These are phyloP conservation scores for Tetramorium alpestre DNA, from an alignment of 1,140 invertebrate genomes.

Conservation along the genomic window DNA sequence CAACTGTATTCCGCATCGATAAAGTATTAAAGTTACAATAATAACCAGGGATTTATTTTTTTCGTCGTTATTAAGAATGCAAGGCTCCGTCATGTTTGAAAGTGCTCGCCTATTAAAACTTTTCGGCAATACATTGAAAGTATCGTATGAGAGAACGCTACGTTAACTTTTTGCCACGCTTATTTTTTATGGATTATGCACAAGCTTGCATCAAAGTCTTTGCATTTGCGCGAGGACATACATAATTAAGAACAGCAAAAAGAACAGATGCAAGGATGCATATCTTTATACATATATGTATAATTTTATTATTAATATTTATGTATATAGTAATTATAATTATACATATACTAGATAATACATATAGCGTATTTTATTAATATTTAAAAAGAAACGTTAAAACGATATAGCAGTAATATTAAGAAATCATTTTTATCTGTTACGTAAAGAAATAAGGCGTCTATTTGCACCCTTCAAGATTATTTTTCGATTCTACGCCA, in stretches of 20 bases:
- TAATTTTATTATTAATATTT: neutral
- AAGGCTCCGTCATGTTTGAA: slow-evolving; percentile 10
- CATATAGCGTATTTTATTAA: too few relatives aligned
- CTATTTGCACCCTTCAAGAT: neutral
- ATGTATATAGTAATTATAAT: neutral
- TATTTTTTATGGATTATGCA: slow-evolving; percentile 35
- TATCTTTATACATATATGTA: neutral
- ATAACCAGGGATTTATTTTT: slow-evolving; percentile 31
- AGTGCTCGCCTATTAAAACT: slow-evolving; percentile 49
- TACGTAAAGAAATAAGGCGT: neutral
- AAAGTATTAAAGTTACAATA: slow-evolving; percentile 33
- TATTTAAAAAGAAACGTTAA: too few relatives aligned
- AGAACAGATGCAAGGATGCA: neutral
- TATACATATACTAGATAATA: too few relatives aligned
- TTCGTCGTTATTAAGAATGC: slow-evolving; percentile 28
- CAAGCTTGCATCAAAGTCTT: slow-evolving; percentile 25
- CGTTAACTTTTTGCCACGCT: slow-evolving; percentile 23
- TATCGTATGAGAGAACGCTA: slow-evolving; percentile 15
- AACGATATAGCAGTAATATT: too few relatives aligned
- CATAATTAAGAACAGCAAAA: neutral
- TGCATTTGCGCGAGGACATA: neutral
- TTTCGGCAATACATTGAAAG: slow-evolving; percentile 22
- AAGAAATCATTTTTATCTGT: too few relatives aligned
- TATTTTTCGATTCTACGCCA: slow-evolving; percentile 5
- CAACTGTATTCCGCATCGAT: neutral